phyloP scores from a whole-genome alignment of 2,888 invertebrate genomes.

The Osmoderma eremita region DNA sequence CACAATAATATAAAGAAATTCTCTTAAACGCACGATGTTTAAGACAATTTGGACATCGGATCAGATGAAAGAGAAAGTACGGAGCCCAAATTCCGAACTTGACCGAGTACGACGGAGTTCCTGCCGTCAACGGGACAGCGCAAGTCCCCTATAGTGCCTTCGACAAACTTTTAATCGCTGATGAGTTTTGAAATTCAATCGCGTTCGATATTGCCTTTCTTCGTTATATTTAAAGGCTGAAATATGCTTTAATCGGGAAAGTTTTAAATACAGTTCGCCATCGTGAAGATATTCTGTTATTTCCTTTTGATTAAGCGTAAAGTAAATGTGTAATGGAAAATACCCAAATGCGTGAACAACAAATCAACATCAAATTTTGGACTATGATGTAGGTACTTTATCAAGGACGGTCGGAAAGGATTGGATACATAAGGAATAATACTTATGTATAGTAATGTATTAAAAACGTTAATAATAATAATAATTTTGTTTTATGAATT shows the following conservation, averaged over 20 bases:
- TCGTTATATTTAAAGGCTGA: not conserved
- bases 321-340: slow-evolving; percentile 11
- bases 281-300: slow-evolving; percentile 24
- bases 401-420: too few species aligned
- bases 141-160: not conserved
- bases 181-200: not conserved
- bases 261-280: slow-evolving; percentile 32
- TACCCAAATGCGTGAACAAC: not conserved
- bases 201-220: slow-evolving; percentile 18
- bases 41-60: not conserved
- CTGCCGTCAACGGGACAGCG: not conserved
- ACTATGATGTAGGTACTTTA: too few species aligned
- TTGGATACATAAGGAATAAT: too few species aligned
- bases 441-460: too few species aligned
- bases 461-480: too few species aligned
- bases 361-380: too few species aligned
- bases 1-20: too few species aligned
- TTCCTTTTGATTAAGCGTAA: slow-evolving; percentile 29
- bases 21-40: too few species aligned
- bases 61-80: slow-evolving; percentile 14
- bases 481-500: too few species aligned
- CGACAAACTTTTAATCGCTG: slow-evolving; percentile 25
- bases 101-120: slow-evolving; percentile 10
- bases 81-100: slow-evolving; percentile 7
- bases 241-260: slow-evolving; percentile 8